These are phyloP conservation scores for Neotoma lepida DNA, from an alignment of 2,113 vertebrate species.

Conservation along the genomic window DNA sequence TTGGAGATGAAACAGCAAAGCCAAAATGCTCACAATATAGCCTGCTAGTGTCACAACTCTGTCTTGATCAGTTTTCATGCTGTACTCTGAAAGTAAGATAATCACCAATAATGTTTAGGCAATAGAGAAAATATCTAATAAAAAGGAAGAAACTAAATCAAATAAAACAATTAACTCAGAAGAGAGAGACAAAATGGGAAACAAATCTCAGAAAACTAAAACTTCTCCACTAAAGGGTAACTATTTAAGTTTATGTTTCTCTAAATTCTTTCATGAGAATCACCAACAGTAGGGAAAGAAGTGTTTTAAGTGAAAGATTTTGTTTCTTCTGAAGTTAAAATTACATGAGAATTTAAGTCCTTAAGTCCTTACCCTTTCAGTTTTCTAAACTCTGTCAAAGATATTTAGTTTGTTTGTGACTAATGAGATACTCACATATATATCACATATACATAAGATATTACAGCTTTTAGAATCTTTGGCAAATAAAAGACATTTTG, in stretches of 20 bases:
- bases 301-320: background rate
- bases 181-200: background rate
- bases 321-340: background rate
- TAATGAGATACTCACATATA: background rate
- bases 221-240: background rate
- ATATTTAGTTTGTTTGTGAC: background rate
- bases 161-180: background rate
- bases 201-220: background rate
- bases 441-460: background rate
- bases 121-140: background rate
- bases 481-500: background rate
- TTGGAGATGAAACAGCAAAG: background rate
- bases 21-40: no score
- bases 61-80: background rate
- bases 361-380: background rate
- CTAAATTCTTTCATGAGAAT: background rate
- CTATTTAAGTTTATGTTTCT: background rate
- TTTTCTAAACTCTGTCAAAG: background rate
- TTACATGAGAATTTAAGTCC: background rate
- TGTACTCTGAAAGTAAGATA: background rate
- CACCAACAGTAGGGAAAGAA: background rate
- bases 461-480: background rate
- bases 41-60: background rate
- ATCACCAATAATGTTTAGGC: background rate
- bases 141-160: background rate